Evolutionary conservation across 2,888 invertebrate species (phyloP).

Genomic region (Xestia xanthographa): DNA sequence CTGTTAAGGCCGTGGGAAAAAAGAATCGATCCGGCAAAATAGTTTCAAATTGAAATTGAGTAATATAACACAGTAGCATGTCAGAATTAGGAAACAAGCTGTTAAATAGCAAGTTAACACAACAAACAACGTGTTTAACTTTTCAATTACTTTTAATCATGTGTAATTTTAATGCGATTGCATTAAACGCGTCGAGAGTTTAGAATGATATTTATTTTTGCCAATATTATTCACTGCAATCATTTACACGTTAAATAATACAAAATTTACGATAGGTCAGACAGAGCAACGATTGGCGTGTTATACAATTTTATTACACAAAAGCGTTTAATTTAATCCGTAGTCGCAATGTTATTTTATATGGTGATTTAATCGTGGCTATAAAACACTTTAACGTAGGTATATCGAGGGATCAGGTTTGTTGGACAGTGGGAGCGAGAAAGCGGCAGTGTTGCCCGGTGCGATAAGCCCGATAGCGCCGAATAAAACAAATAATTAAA

Average conservation of each 20-base stretch:
- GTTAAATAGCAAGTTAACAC: slow-evolving; percentile 44
- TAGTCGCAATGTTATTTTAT: slow-evolving; percentile 72
- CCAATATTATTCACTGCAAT: slow-evolving; percentile 39
- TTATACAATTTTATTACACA: slow-evolving; percentile 73
- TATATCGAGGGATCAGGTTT: slow-evolving; percentile 53
- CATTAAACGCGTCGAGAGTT: slow-evolving; percentile 31
- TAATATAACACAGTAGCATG: slow-evolving; percentile 43
- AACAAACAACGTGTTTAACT: slow-evolving; percentile 52
- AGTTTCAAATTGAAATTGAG: slow-evolving; percentile 44
- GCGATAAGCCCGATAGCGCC: slow-evolving; percentile 67
- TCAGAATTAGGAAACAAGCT: slow-evolving; percentile 41
- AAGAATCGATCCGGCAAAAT: slow-evolving; percentile 42
- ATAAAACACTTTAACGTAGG: slow-evolving; percentile 64
- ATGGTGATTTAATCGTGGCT: slow-evolving; percentile 72
- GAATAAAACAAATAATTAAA: slow-evolving; percentile 73
- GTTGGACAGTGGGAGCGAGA: slow-evolving; percentile 59
- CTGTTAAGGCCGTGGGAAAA: slow-evolving; percentile 71
- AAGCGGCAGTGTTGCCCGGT: slow-evolving; percentile 55
- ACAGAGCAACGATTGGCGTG: slow-evolving; percentile 61
- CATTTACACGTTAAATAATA: slow-evolving; percentile 46
- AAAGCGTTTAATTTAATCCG: slow-evolving; percentile 73
- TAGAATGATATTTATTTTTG: slow-evolving; percentile 44
- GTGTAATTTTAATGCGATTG: slow-evolving; percentile 49
- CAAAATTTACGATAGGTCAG: slow-evolving; percentile 51
- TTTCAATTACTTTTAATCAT: slow-evolving; percentile 52